Evolutionary conservation across 2,888 invertebrate genomes (phyloP).

Genomic region (Oligia strigilis): DNA sequence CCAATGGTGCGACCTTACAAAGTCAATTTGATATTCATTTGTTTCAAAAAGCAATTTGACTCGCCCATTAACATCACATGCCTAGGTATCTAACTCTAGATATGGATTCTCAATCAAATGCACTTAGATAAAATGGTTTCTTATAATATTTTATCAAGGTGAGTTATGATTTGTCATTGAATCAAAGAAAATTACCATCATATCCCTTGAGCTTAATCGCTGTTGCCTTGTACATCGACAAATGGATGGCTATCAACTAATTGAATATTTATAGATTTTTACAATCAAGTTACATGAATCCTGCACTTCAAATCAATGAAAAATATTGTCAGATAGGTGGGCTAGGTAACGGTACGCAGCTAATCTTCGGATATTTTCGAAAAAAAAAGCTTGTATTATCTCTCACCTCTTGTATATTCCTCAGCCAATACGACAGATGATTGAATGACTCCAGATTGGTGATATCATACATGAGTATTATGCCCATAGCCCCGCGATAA

Average conservation of each 20-base stretch:
- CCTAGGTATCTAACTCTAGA: background rate
- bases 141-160: constrained; percentile 32
- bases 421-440: constrained; percentile 96
- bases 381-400: constrained; percentile 16
- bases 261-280: constrained; percentile 35
- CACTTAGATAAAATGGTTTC: constrained; percentile 12
- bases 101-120: constrained; percentile 19
- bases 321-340: constrained; percentile 14
- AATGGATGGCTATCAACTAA: constrained; percentile 33
- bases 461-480: constrained; percentile 97
- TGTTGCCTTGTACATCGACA: constrained; percentile 35
- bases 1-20: background rate
- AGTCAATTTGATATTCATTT: background rate
- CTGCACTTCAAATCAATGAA: constrained; percentile 23
- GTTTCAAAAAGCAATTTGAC: background rate
- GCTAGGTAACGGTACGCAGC: background rate
- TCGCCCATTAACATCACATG: background rate
- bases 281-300: constrained; percentile 26
- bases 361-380: constrained; percentile 17
- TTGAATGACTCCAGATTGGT: constrained; percentile 97
- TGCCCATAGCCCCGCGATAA: constrained; percentile 97
- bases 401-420: constrained; percentile 96
- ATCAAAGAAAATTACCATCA: constrained; percentile 37
- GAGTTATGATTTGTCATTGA: constrained; percentile 46
- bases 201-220: constrained; percentile 35